phyloP scores from a whole-genome alignment of 2,113 vertebrate genomes.

The Mastomys coucha region DNA sequence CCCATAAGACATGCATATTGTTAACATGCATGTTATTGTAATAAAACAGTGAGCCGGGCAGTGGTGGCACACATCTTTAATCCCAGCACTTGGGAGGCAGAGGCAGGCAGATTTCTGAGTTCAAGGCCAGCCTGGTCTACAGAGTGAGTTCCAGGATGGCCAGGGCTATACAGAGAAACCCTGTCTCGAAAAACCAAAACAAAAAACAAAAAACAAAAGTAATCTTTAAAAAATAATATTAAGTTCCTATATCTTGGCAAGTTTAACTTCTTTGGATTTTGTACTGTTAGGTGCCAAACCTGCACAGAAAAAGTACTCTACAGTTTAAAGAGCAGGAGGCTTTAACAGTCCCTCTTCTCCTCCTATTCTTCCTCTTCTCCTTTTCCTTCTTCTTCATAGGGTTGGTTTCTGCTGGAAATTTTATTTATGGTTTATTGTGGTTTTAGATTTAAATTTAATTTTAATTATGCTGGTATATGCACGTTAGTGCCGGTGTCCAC shows the following conservation, averaged over 20 bases:
- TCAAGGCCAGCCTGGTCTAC: background rate
- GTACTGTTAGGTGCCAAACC: constrained; percentile 18
- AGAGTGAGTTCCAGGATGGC: background rate
- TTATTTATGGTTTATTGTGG: background rate
- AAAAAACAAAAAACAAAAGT: too few relatives aligned
- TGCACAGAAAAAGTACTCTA: background rate
- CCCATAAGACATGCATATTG: background rate
- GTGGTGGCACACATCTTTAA: background rate
- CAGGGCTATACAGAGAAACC: background rate
- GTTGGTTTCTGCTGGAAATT: background rate
- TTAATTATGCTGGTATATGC: background rate
- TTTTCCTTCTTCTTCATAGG: background rate
- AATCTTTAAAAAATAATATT: background rate
- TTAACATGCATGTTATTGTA: too few relatives aligned
- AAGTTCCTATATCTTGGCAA: constrained; percentile 51
- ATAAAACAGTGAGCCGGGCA: background rate
- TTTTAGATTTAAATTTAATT: background rate
- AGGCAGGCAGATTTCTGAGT: background rate
- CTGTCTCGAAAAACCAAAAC: background rate
- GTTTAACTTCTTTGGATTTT: constrained; percentile 52
- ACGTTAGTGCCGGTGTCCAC: too few relatives aligned
- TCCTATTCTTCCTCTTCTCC: background rate
- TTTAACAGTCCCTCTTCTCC: background rate
- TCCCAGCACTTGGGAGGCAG: background rate
- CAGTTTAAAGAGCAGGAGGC: background rate